Evolutionary conservation across 2,888 invertebrate species (phyloP).

Genomic region (Crocallis elinguaria): DNA sequence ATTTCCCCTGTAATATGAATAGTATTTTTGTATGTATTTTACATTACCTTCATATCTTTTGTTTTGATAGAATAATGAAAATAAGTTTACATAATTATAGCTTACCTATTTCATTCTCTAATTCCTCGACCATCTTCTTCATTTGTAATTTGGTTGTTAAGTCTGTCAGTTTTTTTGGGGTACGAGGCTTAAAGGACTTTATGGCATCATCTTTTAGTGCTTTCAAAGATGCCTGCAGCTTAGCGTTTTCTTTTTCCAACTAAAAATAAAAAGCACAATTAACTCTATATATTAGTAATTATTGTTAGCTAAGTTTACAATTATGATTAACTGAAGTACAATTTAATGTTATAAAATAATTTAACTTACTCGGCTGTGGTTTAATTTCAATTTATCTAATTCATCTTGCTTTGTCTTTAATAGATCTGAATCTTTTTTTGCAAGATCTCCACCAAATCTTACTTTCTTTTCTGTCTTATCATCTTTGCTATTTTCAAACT

Average conservation of each 20-base stretch:
- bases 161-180: constrained; percentile 90
- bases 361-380: constrained; percentile 68
- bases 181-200: constrained; percentile 87
- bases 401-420: constrained; percentile 80
- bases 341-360: too few relatives aligned
- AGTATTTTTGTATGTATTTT: background rate
- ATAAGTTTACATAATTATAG: background rate
- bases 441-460: constrained; percentile 69
- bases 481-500: constrained; percentile 76
- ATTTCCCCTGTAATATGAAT: constrained; percentile 78
- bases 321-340: too few relatives aligned
- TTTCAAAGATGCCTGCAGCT: constrained; percentile 87
- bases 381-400: constrained; percentile 83
- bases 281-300: background rate
- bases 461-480: constrained; percentile 83
- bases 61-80: too few relatives aligned
- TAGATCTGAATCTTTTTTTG: constrained; percentile 72
- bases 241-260: constrained; percentile 87
- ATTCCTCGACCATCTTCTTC: constrained; percentile 93
- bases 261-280: constrained; percentile 37
- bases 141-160: constrained; percentile 89
- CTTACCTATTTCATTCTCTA: constrained; percentile 93
- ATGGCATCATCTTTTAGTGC: constrained; percentile 87
- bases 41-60: too few relatives aligned
- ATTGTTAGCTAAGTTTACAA: too few relatives aligned